Base-by-base conservation (phyloP, 2,113 vertebrate species). In the Sialia sialis region DNA sequence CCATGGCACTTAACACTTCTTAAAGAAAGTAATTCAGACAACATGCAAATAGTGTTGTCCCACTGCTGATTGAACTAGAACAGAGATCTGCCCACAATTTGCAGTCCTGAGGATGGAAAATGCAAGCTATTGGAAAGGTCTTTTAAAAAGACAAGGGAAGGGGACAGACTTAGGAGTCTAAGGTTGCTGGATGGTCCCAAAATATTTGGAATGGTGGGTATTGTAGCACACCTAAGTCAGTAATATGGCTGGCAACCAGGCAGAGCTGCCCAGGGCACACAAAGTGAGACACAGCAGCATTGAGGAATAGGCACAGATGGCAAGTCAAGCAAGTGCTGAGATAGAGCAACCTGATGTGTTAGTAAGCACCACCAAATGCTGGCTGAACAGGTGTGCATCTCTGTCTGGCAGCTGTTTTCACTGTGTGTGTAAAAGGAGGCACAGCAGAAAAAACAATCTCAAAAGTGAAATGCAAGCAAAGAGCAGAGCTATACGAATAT, bases 401-500 rank as follows among this genome's bases (percentile, higher is more conserved):
- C 63, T 69, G 39, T 4, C 36, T 51, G 39, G n/a, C 69, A 96
- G 77, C 48, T 39, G 25, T 30, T 87, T 30, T 70, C 41, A 39
- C 27, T 22, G 23, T 12, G 21, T 32, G 3, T 41, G 46, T 60
- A 69, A 85, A 60, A 73, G 67, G 74, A 80, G 38, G 49, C 29
- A 73, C 10, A 90, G 36, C 2, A 84, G 15, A 25, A 16, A 91
- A 72, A 87, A 68, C 8, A 54, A 89, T 84, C 44, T 89, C 74
- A 82, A 72, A 84, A 94, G 76, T 16, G 0, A 88, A 88, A 86
- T 0, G 0, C 32, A 95, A 90, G 90, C 85, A 88, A 86, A 93
- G 63, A 95, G 55, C 39, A 91, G 51, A 96, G 82, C 41, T 93
- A 90, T 62, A 63, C 41, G 86, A 93, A 90, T 62, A 84, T 30